Evolutionary conservation across 1,140 invertebrate species (phyloP).

Genomic region (Drosophila aff.): DNA sequence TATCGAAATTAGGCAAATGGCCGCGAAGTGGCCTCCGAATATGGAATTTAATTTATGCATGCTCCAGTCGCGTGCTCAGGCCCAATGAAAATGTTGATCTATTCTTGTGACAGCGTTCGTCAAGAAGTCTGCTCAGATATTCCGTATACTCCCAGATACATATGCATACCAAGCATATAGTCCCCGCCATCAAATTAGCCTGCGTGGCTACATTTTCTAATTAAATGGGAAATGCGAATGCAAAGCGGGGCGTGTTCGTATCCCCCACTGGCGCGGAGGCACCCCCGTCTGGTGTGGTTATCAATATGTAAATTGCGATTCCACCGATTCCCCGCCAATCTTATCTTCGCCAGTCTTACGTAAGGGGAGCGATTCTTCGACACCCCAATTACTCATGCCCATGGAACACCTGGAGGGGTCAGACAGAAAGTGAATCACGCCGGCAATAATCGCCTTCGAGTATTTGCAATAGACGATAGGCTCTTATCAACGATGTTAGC

Average conservation of each 20-base stretch:
- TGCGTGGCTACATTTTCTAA: conserved; percentile 64
- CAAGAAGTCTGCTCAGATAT: conserved; percentile 8
- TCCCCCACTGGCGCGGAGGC: conserved; percentile 1
- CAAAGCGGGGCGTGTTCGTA: conserved; percentile 59
- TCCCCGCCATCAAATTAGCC: conserved; percentile 53
- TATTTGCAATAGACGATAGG: conserved; percentile 22
- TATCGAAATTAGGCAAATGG: conserved; percentile 38
- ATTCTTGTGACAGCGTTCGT: conserved; percentile 60
- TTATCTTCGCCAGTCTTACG: conserved; percentile 43
- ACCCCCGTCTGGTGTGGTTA: conserved; percentile 33
- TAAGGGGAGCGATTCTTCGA: conserved; percentile 33
- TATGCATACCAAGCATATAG: background rate
- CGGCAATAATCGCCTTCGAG: conserved; percentile 1
- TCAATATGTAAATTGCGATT: conserved; percentile 58
- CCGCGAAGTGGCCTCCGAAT: conserved; percentile 42
- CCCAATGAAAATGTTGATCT: conserved; percentile 71
- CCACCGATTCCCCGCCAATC: conserved; percentile 33
- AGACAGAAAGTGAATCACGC: conserved; percentile 49
- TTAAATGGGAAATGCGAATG: conserved; percentile 55
- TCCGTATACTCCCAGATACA: background rate
- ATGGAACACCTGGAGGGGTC: conserved; percentile 49
- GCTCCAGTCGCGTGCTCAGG: conserved; percentile 64
- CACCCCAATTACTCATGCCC: conserved; percentile 35
- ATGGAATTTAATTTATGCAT: conserved; percentile 67
- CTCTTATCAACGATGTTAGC: conserved; percentile 32